These are phyloP conservation scores for Uloborus diversus DNA, from an alignment of 1,140 invertebrate genomes.

Conservation along the genomic window DNA sequence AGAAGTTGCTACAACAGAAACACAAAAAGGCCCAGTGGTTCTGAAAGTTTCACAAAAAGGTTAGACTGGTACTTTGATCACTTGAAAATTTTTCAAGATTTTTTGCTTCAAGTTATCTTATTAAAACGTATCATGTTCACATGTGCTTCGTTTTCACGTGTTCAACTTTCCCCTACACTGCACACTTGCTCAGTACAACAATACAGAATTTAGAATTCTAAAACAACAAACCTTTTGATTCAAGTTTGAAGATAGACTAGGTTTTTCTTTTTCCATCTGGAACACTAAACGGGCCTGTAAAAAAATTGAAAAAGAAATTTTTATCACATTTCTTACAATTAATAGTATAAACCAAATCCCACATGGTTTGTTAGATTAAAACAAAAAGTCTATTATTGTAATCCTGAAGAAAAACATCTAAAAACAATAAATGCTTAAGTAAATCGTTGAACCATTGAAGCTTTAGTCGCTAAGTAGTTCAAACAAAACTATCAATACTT, in stretches of 20 bases:
- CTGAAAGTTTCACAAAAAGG: too few species aligned
- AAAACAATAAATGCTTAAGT: background rate
- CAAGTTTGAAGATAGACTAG: background rate
- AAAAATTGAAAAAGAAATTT: background rate
- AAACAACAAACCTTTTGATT: background rate
- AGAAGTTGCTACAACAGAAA: too few species aligned
- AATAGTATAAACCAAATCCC: background rate
- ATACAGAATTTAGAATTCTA: background rate
- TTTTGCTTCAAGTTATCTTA: background rate
- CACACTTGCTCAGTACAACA: background rate
- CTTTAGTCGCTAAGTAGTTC: too few species aligned
- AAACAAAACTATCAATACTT: too few species aligned
- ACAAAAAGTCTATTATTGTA: too few species aligned
- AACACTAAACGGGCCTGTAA: conserved; percentile 15
- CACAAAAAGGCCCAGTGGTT: too few species aligned
- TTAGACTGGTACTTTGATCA: too few species aligned
- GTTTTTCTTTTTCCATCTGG: conserved; percentile 45
- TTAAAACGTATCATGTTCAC: background rate
- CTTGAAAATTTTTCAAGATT: too few species aligned
- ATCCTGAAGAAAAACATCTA: background rate
- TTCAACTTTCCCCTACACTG: background rate
- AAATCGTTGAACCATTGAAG: background rate
- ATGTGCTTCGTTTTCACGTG: background rate
- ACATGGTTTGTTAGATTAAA: background rate
- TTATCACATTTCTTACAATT: background rate